Conservation (phyloP, 2,113 vertebrate species). For the Phrynosoma blainvillii region DNA sequence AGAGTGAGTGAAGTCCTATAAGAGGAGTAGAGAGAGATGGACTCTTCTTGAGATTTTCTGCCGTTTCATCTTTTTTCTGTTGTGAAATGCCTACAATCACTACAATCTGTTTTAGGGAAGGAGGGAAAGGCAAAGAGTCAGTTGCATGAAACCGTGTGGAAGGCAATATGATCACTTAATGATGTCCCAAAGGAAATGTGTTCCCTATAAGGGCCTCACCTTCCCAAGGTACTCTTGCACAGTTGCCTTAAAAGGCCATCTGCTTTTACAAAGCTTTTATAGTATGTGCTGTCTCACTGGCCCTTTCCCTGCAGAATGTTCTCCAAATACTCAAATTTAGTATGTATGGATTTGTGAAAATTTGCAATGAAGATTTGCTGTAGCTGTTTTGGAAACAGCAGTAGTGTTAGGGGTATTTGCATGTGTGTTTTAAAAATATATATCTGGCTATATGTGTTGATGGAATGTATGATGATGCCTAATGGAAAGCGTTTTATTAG, state of each 20-base stretch:
- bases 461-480: not conserved
- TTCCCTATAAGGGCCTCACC: not conserved
- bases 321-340: not conserved
- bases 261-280: not conserved
- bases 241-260: not conserved
- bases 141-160: not conserved
- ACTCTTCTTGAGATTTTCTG: conserved; percentile 9
- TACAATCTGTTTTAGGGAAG: not conserved
- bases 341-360: not conserved
- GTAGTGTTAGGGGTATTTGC: not conserved
- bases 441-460: not conserved
- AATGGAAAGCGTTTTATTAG: not conserved
- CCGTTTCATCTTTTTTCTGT: not conserved
- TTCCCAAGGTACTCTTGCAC: not conserved
- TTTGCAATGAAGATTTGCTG: not conserved
- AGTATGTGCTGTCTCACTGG: not conserved
- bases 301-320: not conserved
- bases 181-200: not conserved
- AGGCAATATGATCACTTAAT: not conserved
- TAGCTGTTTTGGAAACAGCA: not conserved
- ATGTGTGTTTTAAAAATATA: not conserved
- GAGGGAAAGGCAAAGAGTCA: not conserved
- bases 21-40: not conserved
- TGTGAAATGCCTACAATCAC: not conserved
- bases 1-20: not conserved